phyloP scores from a whole-genome alignment of 92 coral and sea anemone genomes.

The Siderastrea siderea region DNA sequence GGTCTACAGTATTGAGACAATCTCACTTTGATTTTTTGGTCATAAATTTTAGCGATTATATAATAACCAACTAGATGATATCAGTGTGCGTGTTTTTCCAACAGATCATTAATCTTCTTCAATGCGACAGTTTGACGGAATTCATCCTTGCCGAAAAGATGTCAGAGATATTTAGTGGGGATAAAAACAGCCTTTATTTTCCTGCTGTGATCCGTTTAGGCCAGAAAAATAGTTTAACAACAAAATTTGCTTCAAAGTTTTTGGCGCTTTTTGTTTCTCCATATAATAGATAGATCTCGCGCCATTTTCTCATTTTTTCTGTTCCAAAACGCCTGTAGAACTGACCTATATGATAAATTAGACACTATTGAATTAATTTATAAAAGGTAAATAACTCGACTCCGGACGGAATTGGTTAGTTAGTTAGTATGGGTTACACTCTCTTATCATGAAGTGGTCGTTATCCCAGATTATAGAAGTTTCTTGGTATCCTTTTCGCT shows the following conservation, averaged over 20 bases:
- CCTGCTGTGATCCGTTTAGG: too few relatives aligned
- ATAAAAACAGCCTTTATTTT: too few relatives aligned
- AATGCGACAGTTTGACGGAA: slow-evolving; percentile 31
- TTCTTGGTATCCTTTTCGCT: slow-evolving; percentile 33
- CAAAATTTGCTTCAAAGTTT: too few relatives aligned
- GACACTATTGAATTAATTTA: too few relatives aligned
- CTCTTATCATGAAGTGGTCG: slow-evolving; percentile 39
- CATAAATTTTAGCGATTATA: too few relatives aligned
- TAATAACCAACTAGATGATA: neutral
- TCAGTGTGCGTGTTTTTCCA: neutral
- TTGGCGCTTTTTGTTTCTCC: too few relatives aligned
- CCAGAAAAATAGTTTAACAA: too few relatives aligned
- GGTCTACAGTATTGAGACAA: neutral
- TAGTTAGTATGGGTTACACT: neutral
- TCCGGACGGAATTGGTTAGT: slow-evolving; percentile 25
- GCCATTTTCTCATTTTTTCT: too few relatives aligned
- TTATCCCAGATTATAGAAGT: slow-evolving; percentile 47
- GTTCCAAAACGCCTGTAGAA: too few relatives aligned
- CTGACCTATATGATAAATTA: too few relatives aligned
- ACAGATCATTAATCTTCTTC: slow-evolving; percentile 30
- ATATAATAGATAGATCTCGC: too few relatives aligned
- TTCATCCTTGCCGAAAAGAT: neutral
- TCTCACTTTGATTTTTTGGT: neutral
- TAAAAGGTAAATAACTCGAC: neutral
- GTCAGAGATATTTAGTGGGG: neutral